phyloP scores from a whole-genome alignment of 2,113 vertebrate genomes.

The Rhynchopsitta pachyrhyncha region DNA sequence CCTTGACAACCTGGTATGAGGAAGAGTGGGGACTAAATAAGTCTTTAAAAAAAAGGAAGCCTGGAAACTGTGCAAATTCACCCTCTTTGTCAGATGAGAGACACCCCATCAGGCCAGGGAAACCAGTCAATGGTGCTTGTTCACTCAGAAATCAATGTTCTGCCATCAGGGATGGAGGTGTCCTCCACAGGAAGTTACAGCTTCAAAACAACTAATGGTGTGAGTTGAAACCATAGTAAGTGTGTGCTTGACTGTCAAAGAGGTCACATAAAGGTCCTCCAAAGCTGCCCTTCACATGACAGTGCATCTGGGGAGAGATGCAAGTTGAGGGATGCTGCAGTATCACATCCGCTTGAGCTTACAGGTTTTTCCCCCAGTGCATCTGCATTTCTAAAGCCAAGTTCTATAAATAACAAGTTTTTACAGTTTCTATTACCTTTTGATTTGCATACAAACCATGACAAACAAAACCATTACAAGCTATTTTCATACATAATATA shows the following conservation, averaged over 20 bases:
- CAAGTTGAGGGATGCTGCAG: background rate
- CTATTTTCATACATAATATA: background rate
- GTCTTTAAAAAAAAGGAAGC: background rate
- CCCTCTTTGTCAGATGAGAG: background rate
- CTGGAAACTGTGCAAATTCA: background rate
- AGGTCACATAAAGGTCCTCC: background rate
- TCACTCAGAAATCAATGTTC: background rate
- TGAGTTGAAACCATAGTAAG: fast-evolving
- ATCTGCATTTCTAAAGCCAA: background rate
- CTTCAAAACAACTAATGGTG: background rate
- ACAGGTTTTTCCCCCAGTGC: background rate
- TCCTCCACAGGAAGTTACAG: background rate
- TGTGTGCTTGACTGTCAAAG: background rate
- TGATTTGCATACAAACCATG: background rate
- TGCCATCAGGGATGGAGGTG: background rate
- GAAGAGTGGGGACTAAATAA: background rate
- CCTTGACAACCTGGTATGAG: background rate
- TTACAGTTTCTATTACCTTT: background rate
- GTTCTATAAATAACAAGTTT: background rate
- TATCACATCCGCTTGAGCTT: background rate
- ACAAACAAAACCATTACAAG: background rate
- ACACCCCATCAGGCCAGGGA: background rate
- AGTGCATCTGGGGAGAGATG: background rate
- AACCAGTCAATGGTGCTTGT: background rate
- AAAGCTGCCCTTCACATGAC: fast-evolving